Percentiles rank a stretch among this genome's conserved stretches.
Conservation (phyloP, 30 jellyfish, hydroid and myxozoan genomes). For the Morbakka virulenta region DNA sequence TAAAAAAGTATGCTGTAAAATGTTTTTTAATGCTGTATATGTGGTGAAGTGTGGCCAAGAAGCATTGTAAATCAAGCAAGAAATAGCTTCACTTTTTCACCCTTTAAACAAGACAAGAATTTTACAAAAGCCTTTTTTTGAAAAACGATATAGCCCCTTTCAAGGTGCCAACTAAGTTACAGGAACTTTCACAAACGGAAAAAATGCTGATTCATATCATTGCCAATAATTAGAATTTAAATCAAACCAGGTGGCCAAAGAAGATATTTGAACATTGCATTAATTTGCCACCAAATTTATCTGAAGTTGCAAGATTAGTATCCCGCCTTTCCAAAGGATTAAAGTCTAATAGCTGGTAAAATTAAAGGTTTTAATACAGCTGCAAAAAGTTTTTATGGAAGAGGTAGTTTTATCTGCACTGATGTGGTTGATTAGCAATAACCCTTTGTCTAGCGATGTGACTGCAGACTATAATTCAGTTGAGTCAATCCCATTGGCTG, state of each 20-base stretch:
- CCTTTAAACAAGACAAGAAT: slow-evolving; percentile 12
- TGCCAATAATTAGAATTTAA: slow-evolving; percentile 10
- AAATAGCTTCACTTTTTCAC: slow-evolving; percentile 3
- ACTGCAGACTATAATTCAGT: slow-evolving; percentile 1
- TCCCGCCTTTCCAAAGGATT: slow-evolving; percentile 25
- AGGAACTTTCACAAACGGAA: slow-evolving; percentile 13
- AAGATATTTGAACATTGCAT: slow-evolving; percentile 28
- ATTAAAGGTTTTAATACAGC: background rate
- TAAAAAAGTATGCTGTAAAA: slow-evolving; percentile 3
- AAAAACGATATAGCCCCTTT: slow-evolving; percentile 21
- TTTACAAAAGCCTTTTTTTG: slow-evolving; percentile 1
- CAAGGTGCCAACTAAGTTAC: slow-evolving; percentile 2
- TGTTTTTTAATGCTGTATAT: slow-evolving; percentile 2
- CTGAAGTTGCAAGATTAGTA: background rate
- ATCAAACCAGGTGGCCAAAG: slow-evolving; percentile 35
- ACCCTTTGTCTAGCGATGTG: slow-evolving; percentile 19
- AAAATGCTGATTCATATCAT: slow-evolving; percentile 30
- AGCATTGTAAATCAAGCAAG: background rate
- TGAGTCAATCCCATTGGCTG: background rate
- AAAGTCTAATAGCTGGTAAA: slow-evolving; percentile 5
- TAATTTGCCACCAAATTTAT: slow-evolving; percentile 3
- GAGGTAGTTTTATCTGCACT: slow-evolving; percentile 14
- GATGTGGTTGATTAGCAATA: slow-evolving; percentile 6
- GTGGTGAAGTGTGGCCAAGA: slow-evolving; percentile 28
- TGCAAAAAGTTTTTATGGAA: background rate